phyloP scores from a whole-genome alignment of 1,140 invertebrate species.

The Bradynema listronoti region DNA sequence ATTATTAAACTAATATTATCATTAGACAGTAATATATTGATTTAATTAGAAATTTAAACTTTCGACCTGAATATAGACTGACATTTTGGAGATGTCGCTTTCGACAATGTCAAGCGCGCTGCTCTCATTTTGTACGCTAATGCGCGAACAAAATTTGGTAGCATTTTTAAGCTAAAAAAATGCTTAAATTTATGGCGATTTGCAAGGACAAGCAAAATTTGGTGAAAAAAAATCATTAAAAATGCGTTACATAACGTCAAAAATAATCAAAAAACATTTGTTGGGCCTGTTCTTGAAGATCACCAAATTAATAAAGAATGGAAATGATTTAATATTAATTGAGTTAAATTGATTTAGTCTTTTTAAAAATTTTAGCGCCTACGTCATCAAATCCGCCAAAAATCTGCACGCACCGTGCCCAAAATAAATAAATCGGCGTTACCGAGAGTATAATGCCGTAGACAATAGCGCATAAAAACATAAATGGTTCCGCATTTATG shows the following conservation, averaged over 20 bases:
- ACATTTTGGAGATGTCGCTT: conserved; percentile 21
- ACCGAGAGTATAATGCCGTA: conserved; percentile 26
- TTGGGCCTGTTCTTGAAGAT: too few species aligned
- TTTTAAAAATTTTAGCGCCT: background rate
- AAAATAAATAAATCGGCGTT: conserved; percentile 25
- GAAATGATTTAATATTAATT: too few species aligned
- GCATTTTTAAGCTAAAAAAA: conserved; percentile 8
- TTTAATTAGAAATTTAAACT: background rate
- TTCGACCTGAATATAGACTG: conserved; percentile 25
- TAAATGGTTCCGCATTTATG: conserved; percentile 23
- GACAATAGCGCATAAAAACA: conserved; percentile 20
- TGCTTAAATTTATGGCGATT: conserved; percentile 9
- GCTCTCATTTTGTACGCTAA: conserved; percentile 16
- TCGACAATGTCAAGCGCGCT: conserved; percentile 18
- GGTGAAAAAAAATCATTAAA: conserved; percentile 6
- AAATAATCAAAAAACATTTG: too few species aligned
- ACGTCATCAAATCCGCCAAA: conserved; percentile 7
- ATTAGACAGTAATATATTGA: too few species aligned
- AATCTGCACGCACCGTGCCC: conserved; percentile 30
- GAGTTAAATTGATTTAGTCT: background rate
- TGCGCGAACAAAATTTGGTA: conserved; percentile 21
- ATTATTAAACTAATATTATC: too few species aligned
- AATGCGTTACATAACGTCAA: background rate
- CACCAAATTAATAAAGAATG: too few species aligned
- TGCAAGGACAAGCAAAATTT: too few species aligned